These are phyloP conservation scores for Syrmaticus mikado DNA, from an alignment of 2,113 vertebrate species.

Conservation along the genomic window DNA sequence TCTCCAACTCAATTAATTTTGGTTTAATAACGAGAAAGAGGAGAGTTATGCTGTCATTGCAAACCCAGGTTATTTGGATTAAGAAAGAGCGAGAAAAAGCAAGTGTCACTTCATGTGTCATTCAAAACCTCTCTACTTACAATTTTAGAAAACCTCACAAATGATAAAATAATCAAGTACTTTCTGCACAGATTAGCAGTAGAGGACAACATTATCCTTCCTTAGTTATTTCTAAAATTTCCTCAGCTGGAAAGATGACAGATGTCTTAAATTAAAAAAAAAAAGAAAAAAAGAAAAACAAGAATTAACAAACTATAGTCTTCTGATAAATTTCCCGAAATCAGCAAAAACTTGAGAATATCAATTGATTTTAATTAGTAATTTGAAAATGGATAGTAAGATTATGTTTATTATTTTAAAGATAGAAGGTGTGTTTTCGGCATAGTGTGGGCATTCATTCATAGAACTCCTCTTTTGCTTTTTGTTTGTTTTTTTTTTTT, in stretches of 20 bases:
- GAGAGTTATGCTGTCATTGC: neutral
- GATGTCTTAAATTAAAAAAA: neutral
- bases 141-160: neutral
- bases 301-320: neutral
- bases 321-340: neutral
- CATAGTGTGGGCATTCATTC: neutral
- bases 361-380: neutral
- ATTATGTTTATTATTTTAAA: neutral
- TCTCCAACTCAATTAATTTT: neutral
- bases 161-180: neutral
- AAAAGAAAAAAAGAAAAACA: no score
- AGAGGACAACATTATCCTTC: neutral
- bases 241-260: neutral
- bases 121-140: neutral
- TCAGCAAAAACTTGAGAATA: slow-evolving; percentile 3
- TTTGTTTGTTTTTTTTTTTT: no score
- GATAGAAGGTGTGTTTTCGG: neutral
- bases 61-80: neutral
- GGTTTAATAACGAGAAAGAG: neutral
- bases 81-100: neutral
- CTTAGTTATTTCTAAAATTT: neutral
- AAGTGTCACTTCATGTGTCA: neutral
- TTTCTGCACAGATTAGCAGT: neutral
- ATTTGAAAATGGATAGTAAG: neutral
- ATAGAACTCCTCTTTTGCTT: neutral